Evolutionary conservation across 2,888 invertebrate genomes (phyloP), one percentile per base, ranked within the genome.

Genomic region (Eupithecia pulchellata): DNA sequence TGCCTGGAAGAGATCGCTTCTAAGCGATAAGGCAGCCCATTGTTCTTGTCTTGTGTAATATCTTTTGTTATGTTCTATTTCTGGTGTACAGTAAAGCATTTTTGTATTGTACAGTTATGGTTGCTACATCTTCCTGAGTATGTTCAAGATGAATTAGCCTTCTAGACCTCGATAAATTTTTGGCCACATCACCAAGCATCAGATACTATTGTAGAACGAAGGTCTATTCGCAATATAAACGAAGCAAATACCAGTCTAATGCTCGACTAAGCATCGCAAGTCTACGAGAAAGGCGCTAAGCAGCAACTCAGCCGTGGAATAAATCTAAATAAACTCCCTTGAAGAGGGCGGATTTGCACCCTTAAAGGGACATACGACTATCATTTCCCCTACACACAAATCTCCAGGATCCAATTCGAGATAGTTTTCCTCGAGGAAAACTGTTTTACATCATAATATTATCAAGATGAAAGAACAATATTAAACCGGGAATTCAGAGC

Each of bases 371-470:
- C 68, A 69, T 63, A 69, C 36, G 66, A 66, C 58, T 55, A 47
- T 68, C 58, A 42, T 62, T 70, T 58, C 68, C 72, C 57, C 36
- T 68, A 61, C 36, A 52, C 65, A 72, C 69, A 72, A 66, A 69
- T 72, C 72, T 69, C 42, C 5, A 64, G 61, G 64, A 69, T 72
- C 66, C 52, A 64, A 72, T 72, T 58, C 58, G 32, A 52, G 39
- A 60, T 58, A 69, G 69, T 72, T 71, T 72, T 72, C 68, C 73
- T 71, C 34, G 60, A 66, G 69, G 73, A 71, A 74, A 72, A 69
- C 65, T 58, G 63, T 75, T 75, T 74, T 74, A 71, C 69, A 61
- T 69, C 66, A 69, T 73, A 75, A 74, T 73, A 68, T 69, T 69
- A 67, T 69, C 55, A 58, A 66, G 72, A 74, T 71, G 71, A 74